Evolutionary conservation across 2,888 invertebrate genomes (phyloP), one percentile per base, ranked within the genome.

Genomic region (Notodonta dromedarius): DNA sequence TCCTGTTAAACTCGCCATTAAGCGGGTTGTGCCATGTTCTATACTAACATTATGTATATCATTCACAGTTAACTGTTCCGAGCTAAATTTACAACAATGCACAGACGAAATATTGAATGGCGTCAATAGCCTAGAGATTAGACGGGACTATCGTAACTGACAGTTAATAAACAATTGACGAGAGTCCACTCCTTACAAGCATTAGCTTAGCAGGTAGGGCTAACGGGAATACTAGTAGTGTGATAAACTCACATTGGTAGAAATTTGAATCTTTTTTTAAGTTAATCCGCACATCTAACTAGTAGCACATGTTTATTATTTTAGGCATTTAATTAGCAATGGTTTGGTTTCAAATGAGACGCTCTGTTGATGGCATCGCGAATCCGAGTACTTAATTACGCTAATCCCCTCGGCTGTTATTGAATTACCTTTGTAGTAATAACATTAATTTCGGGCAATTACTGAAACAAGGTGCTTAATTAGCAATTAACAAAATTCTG

Each of bases 51-150:
- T 69, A 24, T 66, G 67, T 66, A 69, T 72, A 73, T 83, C 79
- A 79, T 80, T 77, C 73, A 73, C 77, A 73, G 74, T 67, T 83
- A 84, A 82, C 78, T 71, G 80, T 71, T 71, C 71, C 69, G 80
- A 71, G 82, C 82, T 82, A 79, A 79, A 83, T 85, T 78, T 81
- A 77, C 82, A 73, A 83, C 84, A 85, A 85, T 83, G 77, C 73
- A 63, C 50, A 51, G 51, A 62, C 46, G 32, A 32, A 73, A 57
- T 50, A 24, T 24, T 24, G 24, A 24, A 24, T 24, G 24, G 24
- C 24, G 1, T 24, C 24, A 24, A 24, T 24, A 24, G 24, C 24
- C 24, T 24, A 24, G 24, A 24, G 24, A n/a, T n/a, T n/a, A n/a
- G 24, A 24, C 1, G 24, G 24, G 24, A 24, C 24, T 24, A 1